phyloP scores from a whole-genome alignment of 2,113 vertebrate genomes.

The Hepsetus odoe region DNA sequence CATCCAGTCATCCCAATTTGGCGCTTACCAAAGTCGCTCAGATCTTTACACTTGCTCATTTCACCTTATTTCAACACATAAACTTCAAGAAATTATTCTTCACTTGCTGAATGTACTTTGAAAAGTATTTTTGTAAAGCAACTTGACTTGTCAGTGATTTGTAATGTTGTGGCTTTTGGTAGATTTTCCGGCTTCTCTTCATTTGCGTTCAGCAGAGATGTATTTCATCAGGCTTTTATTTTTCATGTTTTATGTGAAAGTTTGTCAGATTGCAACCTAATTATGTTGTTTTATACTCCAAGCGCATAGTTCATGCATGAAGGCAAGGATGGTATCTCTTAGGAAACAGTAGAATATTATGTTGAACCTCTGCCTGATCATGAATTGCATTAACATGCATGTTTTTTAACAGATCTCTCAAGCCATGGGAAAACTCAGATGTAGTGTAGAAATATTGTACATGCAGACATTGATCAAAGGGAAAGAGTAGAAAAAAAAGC shows the following conservation, averaged over 20 bases:
- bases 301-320: constrained; percentile 27
- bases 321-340: constrained; percentile 39
- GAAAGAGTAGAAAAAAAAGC: background rate
- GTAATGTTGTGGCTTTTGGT: no score
- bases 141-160: no score
- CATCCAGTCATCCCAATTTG: no score
- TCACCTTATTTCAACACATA: no score
- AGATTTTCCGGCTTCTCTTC: background rate
- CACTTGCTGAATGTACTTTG: no score
- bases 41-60: no score
- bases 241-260: background rate
- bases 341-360: constrained; percentile 19
- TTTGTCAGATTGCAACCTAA: constrained; percentile 23
- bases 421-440: background rate
- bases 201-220: background rate
- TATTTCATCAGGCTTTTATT: background rate
- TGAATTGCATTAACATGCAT: constrained; percentile 18
- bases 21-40: no score
- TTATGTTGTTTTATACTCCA: constrained; percentile 26
- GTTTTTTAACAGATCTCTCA: constrained; percentile 25
- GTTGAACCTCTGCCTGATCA: constrained; percentile 14
- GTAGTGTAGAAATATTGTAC: constrained; percentile 26
- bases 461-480: constrained; percentile 4
- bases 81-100: no score
- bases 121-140: no score